Evolutionary conservation across 2,797 vertebrate species (phyloP), one percentile per base, ranked within the genome.

Genomic region (Miichthys miiuy): DNA sequence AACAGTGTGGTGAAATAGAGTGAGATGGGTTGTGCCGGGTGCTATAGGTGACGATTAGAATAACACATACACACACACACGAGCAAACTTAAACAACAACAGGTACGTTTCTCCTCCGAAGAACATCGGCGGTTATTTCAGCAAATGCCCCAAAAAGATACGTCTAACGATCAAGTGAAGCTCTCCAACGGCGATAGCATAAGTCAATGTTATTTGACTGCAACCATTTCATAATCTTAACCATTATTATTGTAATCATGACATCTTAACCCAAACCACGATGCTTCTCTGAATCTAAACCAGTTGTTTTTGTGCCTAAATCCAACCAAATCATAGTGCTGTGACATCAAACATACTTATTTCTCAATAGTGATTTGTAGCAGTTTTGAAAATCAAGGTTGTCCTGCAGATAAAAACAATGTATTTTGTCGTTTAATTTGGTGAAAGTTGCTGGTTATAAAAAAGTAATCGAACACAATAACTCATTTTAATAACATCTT

Each of bases 1-100:
- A 88, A 79, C 46, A 54, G 51, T 63, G 27, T 21, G 38, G 56
- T 65, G 23, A 41, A 61, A 64, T 50, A 44, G 38, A 52, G 54
- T 47, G 61, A 74, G 64, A 57, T 50, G 44, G 34, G 46, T n/a
- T 72, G 48, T 21, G 58, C 17, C 16, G 16, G 38, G 20, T 48
- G 18, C 30, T 52, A 47, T 46, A n/a, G 61, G 9, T 77, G 48
- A 58, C 51, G 38, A n/a, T 47, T 7, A n/a, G 21, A 3, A 55
- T 14, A 46, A 56, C 21, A 17, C n/a, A 25, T 23, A 44, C 23
- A 44, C 3, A n/a, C 18, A 48, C 54, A 25, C 30, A n/a, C 25
- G 27, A 3, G 34, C 50, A n/a, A 55, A 71, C 55, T 82, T 57
- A 23, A 1, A 51, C 34, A 13, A 44, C 12, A 58, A 46, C 34